A percentile compares a stretch with the other conserved stretches of the same genome.
Conservation (phyloP, 1,140 invertebrate species). For the Helicoverpa zea region DNA sequence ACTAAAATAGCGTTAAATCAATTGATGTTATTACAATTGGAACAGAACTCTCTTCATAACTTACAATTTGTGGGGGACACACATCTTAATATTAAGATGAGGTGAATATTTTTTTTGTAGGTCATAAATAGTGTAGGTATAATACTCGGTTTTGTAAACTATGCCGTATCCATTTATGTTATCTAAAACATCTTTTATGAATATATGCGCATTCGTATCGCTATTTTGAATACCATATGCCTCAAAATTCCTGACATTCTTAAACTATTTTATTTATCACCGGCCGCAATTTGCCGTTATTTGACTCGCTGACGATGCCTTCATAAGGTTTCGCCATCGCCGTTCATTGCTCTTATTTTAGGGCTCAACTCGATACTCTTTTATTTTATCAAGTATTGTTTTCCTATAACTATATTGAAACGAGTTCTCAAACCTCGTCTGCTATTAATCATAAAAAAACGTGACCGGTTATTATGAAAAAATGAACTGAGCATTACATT, state of each 20-base stretch:
- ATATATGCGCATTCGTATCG: not conserved
- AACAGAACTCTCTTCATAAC: slow-evolving; percentile 77
- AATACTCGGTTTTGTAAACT: not conserved
- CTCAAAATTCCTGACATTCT: slow-evolving; percentile 5
- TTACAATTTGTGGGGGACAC: slow-evolving; percentile 66
- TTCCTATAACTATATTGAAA: not conserved
- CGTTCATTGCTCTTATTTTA: slow-evolving; percentile 57
- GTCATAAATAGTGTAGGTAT: not conserved
- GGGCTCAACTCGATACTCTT: slow-evolving; percentile 28
- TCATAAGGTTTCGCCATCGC: slow-evolving; percentile 57
- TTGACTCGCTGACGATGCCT: slow-evolving; percentile 50
- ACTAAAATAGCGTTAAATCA: slow-evolving; percentile 85
- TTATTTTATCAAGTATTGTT: slow-evolving; percentile 2
- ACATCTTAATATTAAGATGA: slow-evolving; percentile 59
- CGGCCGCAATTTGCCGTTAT: slow-evolving; percentile 51
- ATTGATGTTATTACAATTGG: slow-evolving; percentile 86
- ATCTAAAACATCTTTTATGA: slow-evolving; percentile 11
- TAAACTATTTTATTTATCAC: slow-evolving; percentile 26
- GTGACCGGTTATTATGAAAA: not conserved
- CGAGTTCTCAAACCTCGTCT: not conserved
- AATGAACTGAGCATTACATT: not conserved
- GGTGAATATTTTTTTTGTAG: slow-evolving; percentile 50
- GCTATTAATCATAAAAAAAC: not conserved
- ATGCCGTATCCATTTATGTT: not conserved
- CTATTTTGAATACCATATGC: slow-evolving; percentile 10